phyloP scores from a whole-genome alignment of 2,888 invertebrate species.

The Agrochola macilenta region DNA sequence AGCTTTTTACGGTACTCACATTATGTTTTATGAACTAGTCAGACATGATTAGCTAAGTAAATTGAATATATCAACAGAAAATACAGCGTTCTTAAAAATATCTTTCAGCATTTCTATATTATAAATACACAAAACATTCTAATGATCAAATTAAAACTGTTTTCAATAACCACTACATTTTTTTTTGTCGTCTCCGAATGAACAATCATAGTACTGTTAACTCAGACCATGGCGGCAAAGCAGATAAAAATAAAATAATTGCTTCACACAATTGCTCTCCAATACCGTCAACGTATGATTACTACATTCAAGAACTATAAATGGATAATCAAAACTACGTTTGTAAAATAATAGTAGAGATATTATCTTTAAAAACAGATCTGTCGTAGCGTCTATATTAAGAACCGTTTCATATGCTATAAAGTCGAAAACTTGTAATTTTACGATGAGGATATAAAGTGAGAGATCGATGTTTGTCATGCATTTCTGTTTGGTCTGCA shows the following conservation, averaged over 20 bases:
- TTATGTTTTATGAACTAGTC: conserved; percentile 22
- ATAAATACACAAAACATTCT: conserved; percentile 23
- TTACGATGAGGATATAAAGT: conserved; percentile 80
- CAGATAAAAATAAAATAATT: conserved; percentile 65
- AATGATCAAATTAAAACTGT: conserved; percentile 30
- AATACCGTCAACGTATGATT: conserved; percentile 63
- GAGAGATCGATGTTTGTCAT: conserved; percentile 71
- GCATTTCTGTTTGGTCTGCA: conserved; percentile 78
- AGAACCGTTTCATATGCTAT: conserved; percentile 79
- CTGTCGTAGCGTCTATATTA: conserved; percentile 79
- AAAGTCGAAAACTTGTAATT: conserved; percentile 77
- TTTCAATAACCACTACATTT: conserved; percentile 40
- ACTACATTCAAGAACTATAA: conserved; percentile 57
- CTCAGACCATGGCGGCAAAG: conserved; percentile 37
- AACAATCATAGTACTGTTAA: conserved; percentile 64
- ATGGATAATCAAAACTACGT: conserved; percentile 57
- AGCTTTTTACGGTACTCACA: conserved; percentile 43
- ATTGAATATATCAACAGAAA: conserved; percentile 37
- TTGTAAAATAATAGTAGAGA: conserved; percentile 76
- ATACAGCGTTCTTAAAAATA: conserved; percentile 3
- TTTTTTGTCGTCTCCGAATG: conserved; percentile 38
- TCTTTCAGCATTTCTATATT: not conserved
- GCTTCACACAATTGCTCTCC: conserved; percentile 67
- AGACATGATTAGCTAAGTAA: conserved; percentile 21
- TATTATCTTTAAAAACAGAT: conserved; percentile 75